Base-by-base conservation (phyloP, 2,113 vertebrate species). In the Dasyurus viverrinus region DNA sequence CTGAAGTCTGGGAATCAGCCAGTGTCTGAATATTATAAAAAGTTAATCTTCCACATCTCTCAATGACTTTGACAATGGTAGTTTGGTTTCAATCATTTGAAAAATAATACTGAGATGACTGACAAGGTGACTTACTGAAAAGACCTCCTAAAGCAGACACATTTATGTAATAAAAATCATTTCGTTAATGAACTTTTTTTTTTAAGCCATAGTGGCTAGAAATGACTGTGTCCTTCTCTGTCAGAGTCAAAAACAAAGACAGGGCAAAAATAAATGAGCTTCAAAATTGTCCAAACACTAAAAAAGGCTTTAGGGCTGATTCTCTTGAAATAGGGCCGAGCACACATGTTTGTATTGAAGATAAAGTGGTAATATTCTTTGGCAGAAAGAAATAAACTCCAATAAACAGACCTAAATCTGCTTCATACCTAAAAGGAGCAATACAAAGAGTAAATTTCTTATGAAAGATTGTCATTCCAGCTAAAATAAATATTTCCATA, bases 181-280 rank as follows among this genome's bases (percentile, higher is more conserved):
- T 92, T 68, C 68, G n/a, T 84, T 84, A 84, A 84, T 84, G 68
- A 84, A 9, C 23, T 60, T 48, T 60, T 91, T 54, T 47, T 89
- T 91, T 92, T n/a, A 53, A 53, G 27, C 7, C 26, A 50, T 12
- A 24, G 9, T n/a, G 76, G 14, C 4, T 84, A n/a, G 89, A 36
- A 48, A 91, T 92, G 36, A 50, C 9, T 47, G 55, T 54, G 94
- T 1, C 54, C 9, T 54, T 25, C n/a, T 14, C 1, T 54, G 68
- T 36, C 68, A 84, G n/a, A 93, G 10, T 42, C 3, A 84, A 89
- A 95, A 89, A 36, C 84, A 60, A 19, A 52, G 47, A 54, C 90
- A 54, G 30, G 91, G 84, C 46, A 68, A 36, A 24, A 89, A 55
- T n/a, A 94, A 14, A 47, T 90, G 30, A 94, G 14, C 94, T 96